Evolutionary conservation across 2,113 vertebrate species (phyloP).

Genomic region (Polypterus bichir): DNA sequence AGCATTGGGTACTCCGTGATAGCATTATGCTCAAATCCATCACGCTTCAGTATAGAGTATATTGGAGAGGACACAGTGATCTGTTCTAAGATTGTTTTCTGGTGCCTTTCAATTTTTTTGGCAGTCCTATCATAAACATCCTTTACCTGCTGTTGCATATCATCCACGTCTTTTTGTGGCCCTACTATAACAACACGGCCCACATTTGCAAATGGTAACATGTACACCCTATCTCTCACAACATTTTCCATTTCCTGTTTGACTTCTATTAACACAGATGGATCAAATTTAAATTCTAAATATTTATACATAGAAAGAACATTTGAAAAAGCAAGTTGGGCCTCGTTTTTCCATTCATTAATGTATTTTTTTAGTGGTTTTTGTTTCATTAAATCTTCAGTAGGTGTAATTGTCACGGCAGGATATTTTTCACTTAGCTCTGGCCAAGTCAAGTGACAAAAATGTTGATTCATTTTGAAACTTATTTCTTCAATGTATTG

Average conservation of each 20-base stretch:
- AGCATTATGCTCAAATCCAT: constrained; percentile 31
- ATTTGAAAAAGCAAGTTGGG: constrained; percentile 28
- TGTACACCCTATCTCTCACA: constrained; percentile 25
- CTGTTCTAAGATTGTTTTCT: constrained; percentile 33
- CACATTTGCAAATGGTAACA: constrained; percentile 23
- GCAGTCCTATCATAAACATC: constrained; percentile 24
- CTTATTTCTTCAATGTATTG: constrained; percentile 36
- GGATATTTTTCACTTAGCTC: background rate
- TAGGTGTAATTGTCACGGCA: constrained; percentile 45
- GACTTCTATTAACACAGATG: constrained; percentile 44
- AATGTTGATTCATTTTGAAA: constrained; percentile 41
- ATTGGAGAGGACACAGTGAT: constrained; percentile 31
- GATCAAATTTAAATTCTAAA: constrained; percentile 6
- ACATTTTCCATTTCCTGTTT: constrained; percentile 27
- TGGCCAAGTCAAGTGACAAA: constrained; percentile 51
- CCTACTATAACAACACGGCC: constrained; percentile 47
- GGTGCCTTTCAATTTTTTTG: constrained; percentile 40
- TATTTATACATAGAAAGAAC: constrained; percentile 44
- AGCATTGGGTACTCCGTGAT: constrained; percentile 33
- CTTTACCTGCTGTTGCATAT: constrained; percentile 31
- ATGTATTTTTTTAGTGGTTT: constrained; percentile 27
- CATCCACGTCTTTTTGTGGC: constrained; percentile 34
- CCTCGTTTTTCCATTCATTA: constrained; percentile 45
- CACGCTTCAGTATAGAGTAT: constrained; percentile 44
- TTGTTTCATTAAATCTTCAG: constrained; percentile 39